Evolutionary conservation across 2,888 invertebrate genomes (phyloP).

Genomic region (Drosophila neoperkinsi): DNA sequence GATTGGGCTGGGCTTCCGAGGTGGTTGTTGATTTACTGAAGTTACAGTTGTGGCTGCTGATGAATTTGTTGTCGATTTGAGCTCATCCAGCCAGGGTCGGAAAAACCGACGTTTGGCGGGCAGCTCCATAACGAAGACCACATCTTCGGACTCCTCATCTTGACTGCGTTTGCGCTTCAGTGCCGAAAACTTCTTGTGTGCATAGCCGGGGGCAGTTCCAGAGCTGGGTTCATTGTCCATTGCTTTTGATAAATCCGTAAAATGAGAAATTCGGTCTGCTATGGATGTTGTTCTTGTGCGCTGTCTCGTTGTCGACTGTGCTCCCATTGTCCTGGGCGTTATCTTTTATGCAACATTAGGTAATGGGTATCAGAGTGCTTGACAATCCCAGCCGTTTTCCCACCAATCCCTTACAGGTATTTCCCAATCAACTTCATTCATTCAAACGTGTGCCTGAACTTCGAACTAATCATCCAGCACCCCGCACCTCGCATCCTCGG

Average conservation of each 20-base stretch:
- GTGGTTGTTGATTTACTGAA: constrained; percentile 5
- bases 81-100: constrained; percentile 65
- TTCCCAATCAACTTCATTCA: constrained; percentile 75
- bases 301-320: constrained; percentile 48
- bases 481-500: background rate
- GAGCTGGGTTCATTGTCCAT: constrained; percentile 20
- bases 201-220: constrained; percentile 33
- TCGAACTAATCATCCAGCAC: constrained; percentile 51
- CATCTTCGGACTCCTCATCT: constrained; percentile 57
- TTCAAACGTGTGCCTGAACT: constrained; percentile 56
- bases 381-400: constrained; percentile 47
- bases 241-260: constrained; percentile 18
- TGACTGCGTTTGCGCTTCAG: constrained; percentile 63
- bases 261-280: constrained; percentile 5
- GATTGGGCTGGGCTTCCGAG: constrained; percentile 13
- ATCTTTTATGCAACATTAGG: constrained; percentile 75
- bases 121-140: constrained; percentile 57
- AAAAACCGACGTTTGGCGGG: constrained; percentile 64
- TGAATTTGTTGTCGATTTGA: background rate
- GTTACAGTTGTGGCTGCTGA: background rate
- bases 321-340: constrained; percentile 37
- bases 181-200: constrained; percentile 65
- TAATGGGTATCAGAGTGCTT: constrained; percentile 46
- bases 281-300: constrained; percentile 33
- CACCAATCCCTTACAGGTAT: constrained; percentile 65